Evolutionary conservation across 2,113 vertebrate genomes (phyloP), one percentile per base, ranked within the genome.

Genomic region (Camelus bactrianus): DNA sequence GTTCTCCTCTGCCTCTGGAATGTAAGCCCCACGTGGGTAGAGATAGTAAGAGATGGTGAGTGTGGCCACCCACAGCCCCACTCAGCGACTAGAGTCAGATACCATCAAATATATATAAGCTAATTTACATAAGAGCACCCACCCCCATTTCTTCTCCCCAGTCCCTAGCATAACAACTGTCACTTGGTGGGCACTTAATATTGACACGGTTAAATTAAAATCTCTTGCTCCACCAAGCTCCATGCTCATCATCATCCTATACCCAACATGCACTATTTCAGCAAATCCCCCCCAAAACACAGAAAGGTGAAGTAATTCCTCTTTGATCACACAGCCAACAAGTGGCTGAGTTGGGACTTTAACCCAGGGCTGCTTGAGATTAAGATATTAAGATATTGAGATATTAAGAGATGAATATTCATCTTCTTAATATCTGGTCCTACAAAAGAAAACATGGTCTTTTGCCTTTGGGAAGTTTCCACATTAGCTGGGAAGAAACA

Each of bases 301-400:
- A 56, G 42, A 85, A 60, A 80, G 13, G 73, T 70, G 73, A 56
- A 91, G 16, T 62, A 70, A 87, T 95, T 81, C 84, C 69, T 72
- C 89, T 87, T 80, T 76, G 56, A 14, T 95, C 50, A 75, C 54
- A 48, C 4, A 65, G 75, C 64, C 62, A 86, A 48, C 42, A 82
- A 79, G 58, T 87, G 79, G 52, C 92, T 95, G 52, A 96, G n/a
- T 48, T 56, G 75, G 84, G 48, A 84, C 76, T 85, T 82, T 50
- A 90, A 94, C 64, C 32, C 65, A 76, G 56, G 46, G 17, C 82
- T 67, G 8, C 38, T 77, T 75, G 83, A 72, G n/a, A 35, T 35
- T 35, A 35, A 35, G 35, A 35, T 35, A 35, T 35, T 35, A 35
- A 35, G 35, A 35, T 35, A 35, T 35, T 35, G 35, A 35, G 35